Conservation (phyloP, 2,888 invertebrate species). For the Folsomia candida region DNA sequence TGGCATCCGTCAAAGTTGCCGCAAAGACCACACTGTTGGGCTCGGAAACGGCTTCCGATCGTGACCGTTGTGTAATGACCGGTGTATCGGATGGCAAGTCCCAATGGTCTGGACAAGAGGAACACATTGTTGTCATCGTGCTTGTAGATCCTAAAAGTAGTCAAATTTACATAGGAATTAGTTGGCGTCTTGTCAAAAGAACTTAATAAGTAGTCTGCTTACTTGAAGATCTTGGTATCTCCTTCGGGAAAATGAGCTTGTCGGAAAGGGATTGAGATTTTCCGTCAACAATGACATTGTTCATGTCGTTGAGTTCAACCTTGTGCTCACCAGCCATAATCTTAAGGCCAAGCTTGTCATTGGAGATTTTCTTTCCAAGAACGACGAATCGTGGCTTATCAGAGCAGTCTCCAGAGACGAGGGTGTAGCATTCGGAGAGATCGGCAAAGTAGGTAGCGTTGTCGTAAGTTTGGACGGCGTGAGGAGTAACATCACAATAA, state of each 20-base stretch:
- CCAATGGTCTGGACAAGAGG: conserved; percentile 40
- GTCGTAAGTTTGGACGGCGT: conserved; percentile 49
- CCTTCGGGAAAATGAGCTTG: conserved; percentile 41
- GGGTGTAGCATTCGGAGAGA: too few species aligned
- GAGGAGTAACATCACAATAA: conserved; percentile 48
- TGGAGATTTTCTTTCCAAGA: too few species aligned
- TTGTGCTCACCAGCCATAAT: conserved; percentile 48
- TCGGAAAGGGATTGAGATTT: conserved; percentile 41
- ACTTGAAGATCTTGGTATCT: conserved; percentile 49
- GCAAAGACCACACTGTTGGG: too few species aligned
- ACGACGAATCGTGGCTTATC: too few species aligned
- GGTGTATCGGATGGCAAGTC: conserved; percentile 48
- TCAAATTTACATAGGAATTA: neutral
- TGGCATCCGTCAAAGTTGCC: too few species aligned
- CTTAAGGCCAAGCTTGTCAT: conserved; percentile 47
- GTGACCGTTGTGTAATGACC: conserved; percentile 49
- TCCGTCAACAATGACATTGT: conserved; percentile 45
- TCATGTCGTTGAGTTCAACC: conserved; percentile 45
- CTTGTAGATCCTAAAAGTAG: conserved; percentile 38
- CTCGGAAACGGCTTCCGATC: conserved; percentile 46
- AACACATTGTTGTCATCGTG: conserved; percentile 47
- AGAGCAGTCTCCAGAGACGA: too few species aligned
- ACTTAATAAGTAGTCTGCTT: conserved; percentile 4
- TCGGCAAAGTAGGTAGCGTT: conserved; percentile 49
- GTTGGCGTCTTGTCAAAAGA: too few species aligned